Evolutionary conservation across 1,140 invertebrate genomes (phyloP), one percentile per base, ranked within the genome.

Genomic region (Heliconius hermathena): DNA sequence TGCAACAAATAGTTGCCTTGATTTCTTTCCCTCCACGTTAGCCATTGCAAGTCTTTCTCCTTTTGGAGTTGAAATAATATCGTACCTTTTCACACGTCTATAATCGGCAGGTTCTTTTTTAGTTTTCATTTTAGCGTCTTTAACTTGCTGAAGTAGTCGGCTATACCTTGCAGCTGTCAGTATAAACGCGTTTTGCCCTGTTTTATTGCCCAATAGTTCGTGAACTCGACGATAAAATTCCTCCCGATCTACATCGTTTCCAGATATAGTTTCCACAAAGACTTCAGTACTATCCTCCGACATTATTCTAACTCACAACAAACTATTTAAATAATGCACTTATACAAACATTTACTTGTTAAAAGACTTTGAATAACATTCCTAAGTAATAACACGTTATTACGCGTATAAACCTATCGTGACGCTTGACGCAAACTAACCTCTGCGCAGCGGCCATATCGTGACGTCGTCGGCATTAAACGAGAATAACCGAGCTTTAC

Each of bases 41-140:
- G 73, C 77, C 60, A 72, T 82, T 8, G 79, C 75, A 18, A 84
- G 74, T 74, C 81, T 84, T 74, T 88, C 85, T 16, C 86, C 89
- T 3, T 84, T 57, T 9, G 85, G 76, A 2, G 88, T 87, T 49
- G 84, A 54, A 8, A 89, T 77, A 20, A 90, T 74, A 74, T 85
- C 80, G 66, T 80, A 89, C 70, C 85, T 77, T 80, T 88, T 89
- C 11, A 83, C 72, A 9, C 83, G 80, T 52, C 85, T 76, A 79
- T 85, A 89, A 77, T 89, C 89, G 3, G 80, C 52, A 0, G 88
- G 76, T 3, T 81, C 75, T 74, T 89, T 89, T 79, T 84, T 87
- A 9, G 38, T 11, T 75, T 75, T 82, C 18, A 71, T 71, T 71
- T 85, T 84, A 1, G 84, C 84, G 3, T 75, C 60, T 81, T 89